phyloP scores from a whole-genome alignment of 2,888 invertebrate genomes.

The Frankliniella fusca region DNA sequence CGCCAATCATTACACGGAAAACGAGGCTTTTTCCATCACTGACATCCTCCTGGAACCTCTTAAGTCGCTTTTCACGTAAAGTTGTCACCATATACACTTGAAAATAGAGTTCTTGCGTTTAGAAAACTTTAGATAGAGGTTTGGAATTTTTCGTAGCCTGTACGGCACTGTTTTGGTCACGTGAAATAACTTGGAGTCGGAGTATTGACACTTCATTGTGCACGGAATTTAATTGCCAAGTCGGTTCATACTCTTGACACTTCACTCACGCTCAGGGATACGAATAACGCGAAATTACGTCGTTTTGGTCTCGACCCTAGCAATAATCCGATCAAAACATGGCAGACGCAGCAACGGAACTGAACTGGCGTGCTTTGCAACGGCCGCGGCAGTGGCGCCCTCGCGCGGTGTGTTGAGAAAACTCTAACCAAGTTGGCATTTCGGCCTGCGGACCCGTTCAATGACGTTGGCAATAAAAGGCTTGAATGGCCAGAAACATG shows the following conservation, averaged over 20 bases:
- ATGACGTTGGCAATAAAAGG: neutral
- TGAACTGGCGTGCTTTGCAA: constrained; percentile 21
- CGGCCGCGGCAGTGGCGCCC: constrained; percentile 11
- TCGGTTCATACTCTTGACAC: constrained; percentile 2
- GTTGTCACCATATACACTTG: constrained; percentile 13
- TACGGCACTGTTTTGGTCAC: constrained; percentile 26
- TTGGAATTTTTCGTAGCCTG: constrained; percentile 25
- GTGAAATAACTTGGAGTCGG: constrained; percentile 21
- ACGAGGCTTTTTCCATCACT: neutral
- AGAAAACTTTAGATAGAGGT: constrained; percentile 21
- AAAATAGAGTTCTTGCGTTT: constrained; percentile 18
- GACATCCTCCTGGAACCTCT: neutral
- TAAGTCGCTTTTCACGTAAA: neutral
- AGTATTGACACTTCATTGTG: constrained; percentile 24
- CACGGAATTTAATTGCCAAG: constrained; percentile 5
- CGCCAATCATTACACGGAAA: neutral
- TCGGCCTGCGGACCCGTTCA: neutral
- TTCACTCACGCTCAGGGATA: neutral
- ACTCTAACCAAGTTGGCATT: neutral
- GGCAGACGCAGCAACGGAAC: constrained; percentile 23
- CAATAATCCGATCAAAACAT: constrained; percentile 26
- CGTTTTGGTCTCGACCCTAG: neutral
- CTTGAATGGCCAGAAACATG: neutral
- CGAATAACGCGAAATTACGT: neutral
- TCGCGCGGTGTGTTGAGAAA: neutral